phyloP scores from a whole-genome alignment of 1,140 invertebrate species.

The Epicauta chinensis region DNA sequence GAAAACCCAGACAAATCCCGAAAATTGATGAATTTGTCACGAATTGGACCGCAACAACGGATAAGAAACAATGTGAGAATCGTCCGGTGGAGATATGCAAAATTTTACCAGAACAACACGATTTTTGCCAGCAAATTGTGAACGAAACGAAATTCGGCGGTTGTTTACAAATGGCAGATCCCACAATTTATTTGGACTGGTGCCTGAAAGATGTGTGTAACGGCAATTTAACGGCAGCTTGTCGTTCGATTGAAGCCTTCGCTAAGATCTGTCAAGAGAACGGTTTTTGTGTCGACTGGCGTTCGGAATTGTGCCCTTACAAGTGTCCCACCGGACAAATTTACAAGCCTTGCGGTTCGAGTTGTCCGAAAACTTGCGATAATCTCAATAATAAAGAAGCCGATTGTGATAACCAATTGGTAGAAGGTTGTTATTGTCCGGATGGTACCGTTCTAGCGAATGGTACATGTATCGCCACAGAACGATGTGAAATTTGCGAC shows the following conservation, averaged over 20 bases:
- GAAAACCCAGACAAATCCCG: slow-evolving; percentile 50
- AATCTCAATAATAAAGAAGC: slow-evolving; percentile 29
- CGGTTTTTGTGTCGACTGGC: slow-evolving; percentile 68
- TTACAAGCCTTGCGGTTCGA: slow-evolving; percentile 60
- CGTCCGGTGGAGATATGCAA: slow-evolving; percentile 46
- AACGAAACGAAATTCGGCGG: slow-evolving; percentile 56
- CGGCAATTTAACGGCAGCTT: slow-evolving; percentile 48
- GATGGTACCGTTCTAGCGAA: slow-evolving; percentile 40
- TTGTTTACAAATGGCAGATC: slow-evolving; percentile 67
- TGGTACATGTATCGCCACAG: slow-evolving; percentile 52
- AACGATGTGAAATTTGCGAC: slow-evolving; percentile 61
- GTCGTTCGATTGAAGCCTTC: slow-evolving; percentile 62
- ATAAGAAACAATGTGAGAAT: slow-evolving; percentile 22
- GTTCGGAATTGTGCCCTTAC: slow-evolving; percentile 50
- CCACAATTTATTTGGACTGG: slow-evolving; percentile 55
- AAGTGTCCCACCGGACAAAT: slow-evolving; percentile 52
- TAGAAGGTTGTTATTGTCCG: slow-evolving; percentile 82
- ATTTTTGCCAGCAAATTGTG: slow-evolving; percentile 59
- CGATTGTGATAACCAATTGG: slow-evolving; percentile 45
- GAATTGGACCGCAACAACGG: slow-evolving; percentile 47
- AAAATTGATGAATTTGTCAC: slow-evolving; percentile 49
- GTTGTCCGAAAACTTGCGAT: slow-evolving; percentile 68
- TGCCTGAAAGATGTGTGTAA: slow-evolving; percentile 65
- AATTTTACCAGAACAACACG: slow-evolving; percentile 44
- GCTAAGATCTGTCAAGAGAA: slow-evolving; percentile 60